A percentile compares a stretch with the other conserved stretches of the same genome.
Conservation (phyloP, 1,140 invertebrate species). For the Sitobion miscanthi region DNA sequence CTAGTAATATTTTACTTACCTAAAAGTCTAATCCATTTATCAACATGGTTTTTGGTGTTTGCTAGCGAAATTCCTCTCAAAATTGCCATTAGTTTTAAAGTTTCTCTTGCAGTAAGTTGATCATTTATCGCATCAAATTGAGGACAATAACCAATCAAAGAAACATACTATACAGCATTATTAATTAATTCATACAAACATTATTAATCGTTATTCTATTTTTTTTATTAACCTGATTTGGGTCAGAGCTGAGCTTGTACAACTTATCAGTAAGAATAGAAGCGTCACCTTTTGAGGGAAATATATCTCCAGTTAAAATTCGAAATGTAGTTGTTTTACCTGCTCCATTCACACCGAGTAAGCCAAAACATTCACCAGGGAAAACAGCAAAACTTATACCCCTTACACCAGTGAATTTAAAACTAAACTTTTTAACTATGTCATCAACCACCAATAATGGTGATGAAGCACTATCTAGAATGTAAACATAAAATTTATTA, state of each 20-base stretch:
- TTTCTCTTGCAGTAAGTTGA: constrained; percentile 68
- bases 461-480: background rate
- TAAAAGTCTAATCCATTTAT: constrained; percentile 67
- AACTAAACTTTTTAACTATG: constrained; percentile 42
- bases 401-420: constrained; percentile 71
- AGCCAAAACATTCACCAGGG: constrained; percentile 84
- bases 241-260: background rate
- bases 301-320: constrained; percentile 60
- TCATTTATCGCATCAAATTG: too few species aligned
- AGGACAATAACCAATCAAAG: too few species aligned
- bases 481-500: background rate
- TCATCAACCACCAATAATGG: constrained; percentile 40
- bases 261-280: constrained; percentile 45
- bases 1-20: constrained; percentile 63
- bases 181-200: constrained; percentile 67
- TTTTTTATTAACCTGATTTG: background rate
- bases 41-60: constrained; percentile 65
- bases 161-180: constrained; percentile 71
- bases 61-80: constrained; percentile 72
- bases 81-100: constrained; percentile 75
- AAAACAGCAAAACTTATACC: constrained; percentile 72
- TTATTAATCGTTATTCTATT: constrained; percentile 24
- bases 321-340: constrained; percentile 69
- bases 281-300: constrained; percentile 59
- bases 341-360: constrained; percentile 83